These are phyloP conservation scores for Papilio aristodemus DNA, from an alignment of 1,140 invertebrate genomes.

Conservation along the genomic window DNA sequence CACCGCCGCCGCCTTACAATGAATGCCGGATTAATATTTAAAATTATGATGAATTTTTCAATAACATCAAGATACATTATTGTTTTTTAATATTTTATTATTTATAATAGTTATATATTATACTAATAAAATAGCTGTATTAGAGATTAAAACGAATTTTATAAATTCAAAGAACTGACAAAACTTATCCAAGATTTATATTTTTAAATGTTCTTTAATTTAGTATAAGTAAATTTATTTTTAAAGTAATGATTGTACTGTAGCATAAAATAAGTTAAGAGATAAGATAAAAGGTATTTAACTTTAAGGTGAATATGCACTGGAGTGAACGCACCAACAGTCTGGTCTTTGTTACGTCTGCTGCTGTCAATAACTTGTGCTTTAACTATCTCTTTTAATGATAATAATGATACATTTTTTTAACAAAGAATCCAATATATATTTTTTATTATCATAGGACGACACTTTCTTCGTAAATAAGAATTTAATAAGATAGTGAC, in stretches of 20 bases:
- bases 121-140: too few relatives aligned
- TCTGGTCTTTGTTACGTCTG: constrained; percentile 1
- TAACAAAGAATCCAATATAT: too few relatives aligned
- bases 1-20: constrained; percentile 74
- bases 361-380: neutral
- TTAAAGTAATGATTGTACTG: neutral
- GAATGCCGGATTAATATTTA: constrained; percentile 56
- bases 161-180: neutral
- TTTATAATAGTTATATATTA: too few relatives aligned
- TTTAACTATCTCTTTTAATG: neutral
- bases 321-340: constrained; percentile 19
- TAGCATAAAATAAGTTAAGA: constrained; percentile 26
- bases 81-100: too few relatives aligned
- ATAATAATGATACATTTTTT: constrained; percentile 8
- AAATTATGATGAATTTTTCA: neutral
- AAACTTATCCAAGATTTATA: too few relatives aligned
- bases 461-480: neutral
- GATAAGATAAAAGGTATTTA: constrained; percentile 35
- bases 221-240: neutral
- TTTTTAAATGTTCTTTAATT: too few relatives aligned
- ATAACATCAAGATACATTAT: neutral
- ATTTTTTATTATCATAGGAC: too few relatives aligned
- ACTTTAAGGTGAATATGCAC: constrained; percentile 11
- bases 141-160: neutral
- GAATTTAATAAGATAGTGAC: neutral